Percentiles rank a stretch among this genome's conserved stretches.
Evolutionary conservation across 1,140 invertebrate genomes (phyloP).

Genomic region (Pseudomyrmex gracilis): DNA sequence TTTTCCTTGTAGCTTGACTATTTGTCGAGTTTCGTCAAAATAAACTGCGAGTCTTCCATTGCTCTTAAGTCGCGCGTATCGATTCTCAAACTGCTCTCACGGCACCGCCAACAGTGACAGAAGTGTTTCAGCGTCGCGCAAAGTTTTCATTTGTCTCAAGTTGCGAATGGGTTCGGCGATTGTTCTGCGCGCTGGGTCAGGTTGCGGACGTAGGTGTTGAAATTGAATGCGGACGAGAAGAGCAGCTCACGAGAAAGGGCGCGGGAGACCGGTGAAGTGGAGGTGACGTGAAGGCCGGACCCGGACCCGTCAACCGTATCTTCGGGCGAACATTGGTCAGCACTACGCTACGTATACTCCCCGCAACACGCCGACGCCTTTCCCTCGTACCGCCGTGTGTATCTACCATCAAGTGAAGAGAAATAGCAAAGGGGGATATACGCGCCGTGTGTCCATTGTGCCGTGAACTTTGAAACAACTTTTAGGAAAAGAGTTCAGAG

Average conservation of each 20-base stretch:
- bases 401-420: conserved; percentile 72
- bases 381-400: conserved; percentile 66
- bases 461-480: conserved; percentile 84
- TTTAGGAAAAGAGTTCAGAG: conserved; percentile 76
- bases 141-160: conserved; percentile 75
- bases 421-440: conserved; percentile 79
- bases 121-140: conserved; percentile 67
- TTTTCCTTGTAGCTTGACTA: too few relatives aligned
- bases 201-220: conserved; percentile 81
- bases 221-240: conserved; percentile 81
- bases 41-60: background rate
- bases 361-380: conserved; percentile 69
- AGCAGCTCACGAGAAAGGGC: conserved; percentile 67
- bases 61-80: conserved; percentile 32
- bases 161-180: conserved; percentile 71
- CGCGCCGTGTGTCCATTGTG: conserved; percentile 79
- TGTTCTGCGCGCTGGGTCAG: conserved; percentile 73
- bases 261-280: conserved; percentile 79
- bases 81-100: conserved; percentile 37
- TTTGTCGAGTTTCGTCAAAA: conserved; percentile 9
- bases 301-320: conserved; percentile 83
- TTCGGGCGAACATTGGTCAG: conserved; percentile 82
- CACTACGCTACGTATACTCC: conserved; percentile 76
- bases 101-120: conserved; percentile 47
- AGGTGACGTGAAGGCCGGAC: conserved; percentile 76